Base-by-base conservation (phyloP, 2,888 invertebrate species). In the Hololepta plana region DNA sequence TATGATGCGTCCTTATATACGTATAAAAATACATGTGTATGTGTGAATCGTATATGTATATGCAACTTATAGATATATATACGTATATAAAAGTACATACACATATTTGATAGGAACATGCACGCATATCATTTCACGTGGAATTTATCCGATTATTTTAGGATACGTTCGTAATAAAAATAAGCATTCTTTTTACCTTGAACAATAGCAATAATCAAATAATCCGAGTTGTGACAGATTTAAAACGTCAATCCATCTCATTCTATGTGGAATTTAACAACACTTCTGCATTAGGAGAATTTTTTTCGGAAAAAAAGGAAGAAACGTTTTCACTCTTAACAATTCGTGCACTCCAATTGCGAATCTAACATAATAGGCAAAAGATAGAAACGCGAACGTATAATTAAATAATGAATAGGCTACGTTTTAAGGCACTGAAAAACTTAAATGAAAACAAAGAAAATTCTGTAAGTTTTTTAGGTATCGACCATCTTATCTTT, bases 391-490 rank as follows among this genome's bases (percentile, higher is more conserved):
- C 8, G n/a, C 13, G 16, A 15, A 9, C n/a, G n/a, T n/a, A n/a
- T n/a, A 28, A 23, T 27, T 20, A 29, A 16, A 17, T 19, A 28
- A 10, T 23, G 27, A 22, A n/a, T n/a, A n/a, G n/a, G n/a, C n/a
- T n/a, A 23, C 19, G 22, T 40, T 33, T 42, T 35, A 46, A 51
- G 41, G 39, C 45, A 47, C 43, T 43, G n/a, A 38, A 45, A 49
- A 49, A 48, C 43, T 44, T 40, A 38, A 49, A 52, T 44, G 49
- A 55, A 54, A 55, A 55, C 55, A 55, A 55, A 55, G 54, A 53
- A 53, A 53, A 51, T 49, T 47, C 41, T 44, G 41, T 39, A 43
- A 42, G 46, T 45, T n/a, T n/a, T 52, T 53, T 46, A 51, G 47
- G 47, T 46, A 45, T 48, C 53, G 47, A 53, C 53, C 55, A 55